Base-by-base conservation (phyloP, 1,140 invertebrate genomes). In the Cydia strobilella region DNA sequence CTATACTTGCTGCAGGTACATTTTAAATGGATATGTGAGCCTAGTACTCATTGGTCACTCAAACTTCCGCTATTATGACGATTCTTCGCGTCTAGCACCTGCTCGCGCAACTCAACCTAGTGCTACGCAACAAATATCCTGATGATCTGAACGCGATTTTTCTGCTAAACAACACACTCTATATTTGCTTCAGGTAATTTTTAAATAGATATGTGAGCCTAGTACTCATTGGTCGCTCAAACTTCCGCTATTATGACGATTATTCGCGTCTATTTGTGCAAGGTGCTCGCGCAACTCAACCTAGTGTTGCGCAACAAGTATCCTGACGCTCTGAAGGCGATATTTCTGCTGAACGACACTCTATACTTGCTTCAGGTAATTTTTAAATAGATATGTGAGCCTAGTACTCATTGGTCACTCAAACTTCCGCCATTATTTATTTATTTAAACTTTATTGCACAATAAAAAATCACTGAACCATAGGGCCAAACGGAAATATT, bases 141-240 rank as follows among this genome's bases (percentile, higher is more conserved):
- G 97, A 98, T 86, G 92, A 94, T 27, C 94, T 98, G 13, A 96
- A 97, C 83, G 96, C 97, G 65, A 95, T 98, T 42, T 99, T 98
- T 86, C 94, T 97, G 5, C 92, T 99, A 23, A 99, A 99, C 90
- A 99, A n/a, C n/a, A 99, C 88, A 97, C 97, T 77, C 96, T 98
- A 92, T 98, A 99, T 85, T 96, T 99, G 75, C 93, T 98, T 7
- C 98, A 93, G 85, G 92, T 92, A 82, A 76, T 18, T 76, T 62
- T 48, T 13, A 62, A 27, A 59, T 12, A 39, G 89, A 90, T 87
- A n/a, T n/a, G n/a, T n/a, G n/a, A n/a, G n/a, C n/a, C n/a, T n/a
- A n/a, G n/a, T n/a, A n/a, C 84, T 97, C 81, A 97, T 97, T 93
- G 97, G 98, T 35, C 86, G 98, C 73, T 96, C 76, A n/a, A n/a